A percentile compares a stretch with the other conserved stretches of the same genome.
Conservation (phyloP, 1,140 invertebrate genomes). For the Drosophila ercepeae region DNA sequence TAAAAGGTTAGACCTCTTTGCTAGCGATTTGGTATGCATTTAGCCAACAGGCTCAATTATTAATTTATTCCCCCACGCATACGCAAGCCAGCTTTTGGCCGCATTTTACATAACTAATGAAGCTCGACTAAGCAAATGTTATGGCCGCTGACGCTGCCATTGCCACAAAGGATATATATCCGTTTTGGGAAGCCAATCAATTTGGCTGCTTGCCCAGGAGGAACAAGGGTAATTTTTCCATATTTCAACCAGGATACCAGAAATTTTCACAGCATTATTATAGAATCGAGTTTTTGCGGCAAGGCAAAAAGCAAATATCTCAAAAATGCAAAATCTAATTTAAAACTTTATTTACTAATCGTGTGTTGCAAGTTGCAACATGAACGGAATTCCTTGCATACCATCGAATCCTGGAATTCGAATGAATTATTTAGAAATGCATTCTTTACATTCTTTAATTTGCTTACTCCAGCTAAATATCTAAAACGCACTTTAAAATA, state of each 20-base stretch:
- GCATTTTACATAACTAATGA: constrained; percentile 54
- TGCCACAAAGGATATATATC: constrained; percentile 12
- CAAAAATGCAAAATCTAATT: not conserved
- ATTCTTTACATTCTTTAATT: not conserved
- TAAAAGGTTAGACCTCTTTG: not conserved
- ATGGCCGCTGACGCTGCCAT: constrained; percentile 9
- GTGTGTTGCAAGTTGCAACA: not conserved
- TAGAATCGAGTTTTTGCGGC: not conserved
- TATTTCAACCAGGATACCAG: not conserved
- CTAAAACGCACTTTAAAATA: constrained; percentile 61
- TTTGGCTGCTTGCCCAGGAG: constrained; percentile 13
- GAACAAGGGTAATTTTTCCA: not conserved
- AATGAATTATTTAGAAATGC: constrained; percentile 11
- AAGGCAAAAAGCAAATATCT: not conserved
- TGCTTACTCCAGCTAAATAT: not conserved
- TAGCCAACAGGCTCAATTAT: constrained; percentile 53
- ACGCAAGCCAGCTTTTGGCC: not conserved
- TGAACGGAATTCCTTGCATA: not conserved
- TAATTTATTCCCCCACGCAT: constrained; percentile 58
- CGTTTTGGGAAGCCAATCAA: constrained; percentile 21
- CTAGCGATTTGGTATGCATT: constrained; percentile 8
- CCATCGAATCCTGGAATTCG: too few relatives aligned
- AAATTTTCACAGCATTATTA: not conserved
- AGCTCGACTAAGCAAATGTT: constrained; percentile 21
- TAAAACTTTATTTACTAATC: not conserved